A percentile compares a stretch with the other conserved stretches of the same genome.
Conservation (phyloP, 2,797 vertebrate genomes). For the Nannoperca australis region DNA sequence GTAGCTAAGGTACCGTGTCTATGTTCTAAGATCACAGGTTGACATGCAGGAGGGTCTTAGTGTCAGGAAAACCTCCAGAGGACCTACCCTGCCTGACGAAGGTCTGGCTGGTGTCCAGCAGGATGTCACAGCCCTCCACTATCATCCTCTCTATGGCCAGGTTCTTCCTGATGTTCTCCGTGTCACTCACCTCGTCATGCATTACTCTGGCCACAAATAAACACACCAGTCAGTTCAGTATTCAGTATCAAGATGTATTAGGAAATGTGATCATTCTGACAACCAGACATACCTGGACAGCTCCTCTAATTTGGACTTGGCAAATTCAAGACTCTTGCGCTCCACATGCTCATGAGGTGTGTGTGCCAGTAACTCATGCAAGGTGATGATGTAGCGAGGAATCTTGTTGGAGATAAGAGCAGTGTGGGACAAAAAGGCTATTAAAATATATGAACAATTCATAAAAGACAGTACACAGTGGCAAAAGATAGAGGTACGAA, state of each 20-base stretch:
- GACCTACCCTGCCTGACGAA: conserved; percentile 97
- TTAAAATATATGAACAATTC: background rate
- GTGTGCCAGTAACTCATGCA: conserved; percentile 97
- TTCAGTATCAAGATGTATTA: background rate
- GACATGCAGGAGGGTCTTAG: conserved; percentile 4
- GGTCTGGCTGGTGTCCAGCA: conserved; percentile 97
- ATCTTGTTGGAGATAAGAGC: conserved; percentile 84
- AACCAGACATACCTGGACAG: conserved; percentile 89
- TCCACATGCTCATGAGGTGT: conserved; percentile 98
- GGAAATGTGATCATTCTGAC: background rate
- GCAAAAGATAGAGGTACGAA: background rate
- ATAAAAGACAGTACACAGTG: background rate
- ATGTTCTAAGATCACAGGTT: conserved; percentile 28
- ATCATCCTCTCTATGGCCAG: conserved; percentile 98
- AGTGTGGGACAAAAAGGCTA: background rate
- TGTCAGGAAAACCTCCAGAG: conserved; percentile 11
- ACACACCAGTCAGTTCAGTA: background rate
- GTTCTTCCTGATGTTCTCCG: conserved; percentile 98
- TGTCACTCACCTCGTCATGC: conserved; percentile 99
- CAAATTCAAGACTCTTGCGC: conserved; percentile 98
- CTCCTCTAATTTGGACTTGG: conserved; percentile 97
- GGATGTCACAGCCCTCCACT: conserved; percentile 97
- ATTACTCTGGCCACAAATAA: conserved; percentile 88
- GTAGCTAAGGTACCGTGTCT: background rate
- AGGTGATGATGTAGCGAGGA: conserved; percentile 98